These are phyloP conservation scores for Lagodon rhomboides DNA, from an alignment of 2,797 vertebrate species.

Conservation along the genomic window DNA sequence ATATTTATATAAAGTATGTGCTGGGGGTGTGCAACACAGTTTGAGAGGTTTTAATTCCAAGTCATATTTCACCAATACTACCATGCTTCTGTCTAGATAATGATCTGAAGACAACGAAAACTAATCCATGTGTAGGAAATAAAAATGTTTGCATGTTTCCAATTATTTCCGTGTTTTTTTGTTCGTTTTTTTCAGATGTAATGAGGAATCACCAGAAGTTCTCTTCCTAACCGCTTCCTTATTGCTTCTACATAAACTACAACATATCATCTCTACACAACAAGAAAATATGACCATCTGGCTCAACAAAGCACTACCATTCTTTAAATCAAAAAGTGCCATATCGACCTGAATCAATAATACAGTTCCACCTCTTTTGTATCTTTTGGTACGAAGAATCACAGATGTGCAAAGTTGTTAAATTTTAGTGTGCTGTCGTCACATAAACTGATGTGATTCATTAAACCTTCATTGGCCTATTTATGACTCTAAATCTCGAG, in stretches of 20 bases:
- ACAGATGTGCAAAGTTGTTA: background rate
- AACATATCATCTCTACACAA: background rate
- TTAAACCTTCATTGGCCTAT: slow-evolving; percentile 8
- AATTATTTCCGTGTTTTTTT: background rate
- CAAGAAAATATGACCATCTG: background rate
- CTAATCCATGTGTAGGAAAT: background rate
- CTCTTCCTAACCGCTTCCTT: background rate
- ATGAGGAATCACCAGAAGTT: background rate
- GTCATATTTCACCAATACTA: background rate
- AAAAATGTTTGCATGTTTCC: background rate
- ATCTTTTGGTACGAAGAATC: background rate
- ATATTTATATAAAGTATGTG: background rate
- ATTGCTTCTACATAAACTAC: background rate
- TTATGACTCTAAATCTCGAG: background rate
- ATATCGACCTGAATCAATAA: background rate
- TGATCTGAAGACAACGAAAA: background rate
- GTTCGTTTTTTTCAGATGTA: background rate
- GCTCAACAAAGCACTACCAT: background rate
- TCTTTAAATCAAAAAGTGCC: background rate
- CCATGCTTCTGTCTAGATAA: background rate
- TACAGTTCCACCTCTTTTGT: too few relatives aligned
- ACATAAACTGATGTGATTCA: background rate
- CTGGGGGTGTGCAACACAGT: background rate
- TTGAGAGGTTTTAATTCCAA: background rate
- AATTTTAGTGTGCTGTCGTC: background rate